Evolutionary conservation across 2,888 invertebrate species (phyloP).

Genomic region (Pollenia labialis): DNA sequence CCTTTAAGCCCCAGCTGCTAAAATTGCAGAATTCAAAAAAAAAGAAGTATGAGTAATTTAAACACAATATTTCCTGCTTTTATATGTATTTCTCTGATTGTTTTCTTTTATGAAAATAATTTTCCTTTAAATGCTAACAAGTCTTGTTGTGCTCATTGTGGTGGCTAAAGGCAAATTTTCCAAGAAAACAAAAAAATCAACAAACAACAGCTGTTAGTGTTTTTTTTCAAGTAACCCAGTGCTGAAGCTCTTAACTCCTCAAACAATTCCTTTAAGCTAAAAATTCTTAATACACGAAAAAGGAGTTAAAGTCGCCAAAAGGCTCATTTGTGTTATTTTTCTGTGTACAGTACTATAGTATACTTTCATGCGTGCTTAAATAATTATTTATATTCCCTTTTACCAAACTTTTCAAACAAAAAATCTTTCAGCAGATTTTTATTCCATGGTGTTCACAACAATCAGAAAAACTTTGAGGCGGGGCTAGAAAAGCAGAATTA

Average conservation of each 20-base stretch:
- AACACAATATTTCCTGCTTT: slow-evolving; percentile 9
- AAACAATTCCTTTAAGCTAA: slow-evolving; percentile 1
- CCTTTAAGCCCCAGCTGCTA: slow-evolving; percentile 23
- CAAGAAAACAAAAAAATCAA: slow-evolving; percentile 17
- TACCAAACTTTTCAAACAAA: neutral
- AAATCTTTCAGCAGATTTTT: slow-evolving; percentile 16
- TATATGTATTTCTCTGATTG: slow-evolving; percentile 7
- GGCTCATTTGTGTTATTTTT: slow-evolving; percentile 36
- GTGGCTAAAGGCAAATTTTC: slow-evolving; percentile 21
- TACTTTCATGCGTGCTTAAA: slow-evolving; percentile 9
- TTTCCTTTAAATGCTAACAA: slow-evolving; percentile 17
- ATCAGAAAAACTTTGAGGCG: slow-evolving; percentile 37
- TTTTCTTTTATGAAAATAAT: neutral
- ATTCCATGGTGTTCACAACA: slow-evolving; percentile 1
- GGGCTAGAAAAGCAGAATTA: neutral
- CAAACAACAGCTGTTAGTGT: slow-evolving; percentile 56
- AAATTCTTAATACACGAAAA: slow-evolving; percentile 10
- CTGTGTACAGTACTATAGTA: neutral
- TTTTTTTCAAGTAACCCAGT: slow-evolving; percentile 31
- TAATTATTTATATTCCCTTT: slow-evolving; percentile 30
- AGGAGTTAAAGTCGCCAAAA: slow-evolving; percentile 61
- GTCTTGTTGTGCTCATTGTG: slow-evolving; percentile 32
- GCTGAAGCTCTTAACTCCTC: neutral
- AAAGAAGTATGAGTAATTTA: neutral
- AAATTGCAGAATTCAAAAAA: neutral